A percentile compares a stretch with the other conserved stretches of the same genome.
Conservation (phyloP, 1,140 invertebrate species). For the Anastatus disparis region DNA sequence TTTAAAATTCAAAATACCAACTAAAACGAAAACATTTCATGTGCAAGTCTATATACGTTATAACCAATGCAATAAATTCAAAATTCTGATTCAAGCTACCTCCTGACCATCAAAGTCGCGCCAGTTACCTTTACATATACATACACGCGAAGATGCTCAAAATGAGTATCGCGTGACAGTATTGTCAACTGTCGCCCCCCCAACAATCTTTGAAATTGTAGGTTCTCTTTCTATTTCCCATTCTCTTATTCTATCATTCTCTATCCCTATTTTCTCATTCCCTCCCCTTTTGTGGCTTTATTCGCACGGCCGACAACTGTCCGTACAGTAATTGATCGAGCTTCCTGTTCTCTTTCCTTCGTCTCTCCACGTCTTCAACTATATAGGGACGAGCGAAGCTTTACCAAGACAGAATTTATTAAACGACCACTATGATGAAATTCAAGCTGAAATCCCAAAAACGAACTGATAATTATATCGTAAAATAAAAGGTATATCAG, state of each 20-base stretch:
- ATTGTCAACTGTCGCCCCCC: background rate
- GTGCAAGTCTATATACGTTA: too few species aligned
- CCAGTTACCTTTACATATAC: background rate
- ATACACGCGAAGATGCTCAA: background rate
- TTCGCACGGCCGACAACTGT: too few species aligned
- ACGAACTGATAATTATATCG: too few species aligned
- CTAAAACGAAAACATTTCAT: too few species aligned
- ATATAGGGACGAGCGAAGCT: too few species aligned
- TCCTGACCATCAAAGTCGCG: background rate
- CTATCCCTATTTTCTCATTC: too few species aligned
- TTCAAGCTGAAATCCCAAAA: too few species aligned
- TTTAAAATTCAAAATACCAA: slow-evolving; percentile 7
- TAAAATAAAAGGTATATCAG: too few species aligned
- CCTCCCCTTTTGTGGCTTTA: too few species aligned
- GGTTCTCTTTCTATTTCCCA: too few species aligned
- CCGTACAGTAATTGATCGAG: slow-evolving; percentile 33
- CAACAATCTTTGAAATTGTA: slow-evolving; percentile 14
- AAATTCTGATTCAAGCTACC: background rate
- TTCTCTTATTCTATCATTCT: too few species aligned
- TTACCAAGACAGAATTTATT: slow-evolving; percentile 11
- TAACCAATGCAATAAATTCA: background rate
- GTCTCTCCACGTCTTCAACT: slow-evolving; percentile 8
- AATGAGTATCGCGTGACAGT: slow-evolving; percentile 11
- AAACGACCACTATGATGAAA: too few species aligned
- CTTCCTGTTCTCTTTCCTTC: background rate